Conservation (phyloP, 1,140 invertebrate species). For the Cecropterus lyciades region DNA sequence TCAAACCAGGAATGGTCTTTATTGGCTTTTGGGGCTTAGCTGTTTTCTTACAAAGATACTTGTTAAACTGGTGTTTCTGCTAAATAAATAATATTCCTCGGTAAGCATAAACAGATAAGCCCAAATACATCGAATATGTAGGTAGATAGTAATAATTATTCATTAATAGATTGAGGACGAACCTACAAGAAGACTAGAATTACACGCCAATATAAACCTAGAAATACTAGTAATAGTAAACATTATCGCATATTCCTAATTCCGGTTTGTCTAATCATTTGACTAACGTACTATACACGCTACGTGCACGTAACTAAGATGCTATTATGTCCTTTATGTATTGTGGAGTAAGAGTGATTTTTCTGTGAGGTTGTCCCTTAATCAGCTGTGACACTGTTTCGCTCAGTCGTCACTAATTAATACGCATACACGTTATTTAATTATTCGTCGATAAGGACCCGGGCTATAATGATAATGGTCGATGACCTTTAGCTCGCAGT, state of each 20-base stretch:
- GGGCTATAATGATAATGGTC: constrained; percentile 20
- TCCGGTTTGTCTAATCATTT: constrained; percentile 23
- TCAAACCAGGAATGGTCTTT: too few relatives aligned
- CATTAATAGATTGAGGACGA: constrained; percentile 24
- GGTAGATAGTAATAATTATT: constrained; percentile 15
- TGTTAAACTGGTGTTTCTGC: too few relatives aligned
- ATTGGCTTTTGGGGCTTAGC: too few relatives aligned
- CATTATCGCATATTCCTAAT: constrained; percentile 17
- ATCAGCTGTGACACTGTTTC: constrained; percentile 34
- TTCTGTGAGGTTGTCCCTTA: background rate
- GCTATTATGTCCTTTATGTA: background rate
- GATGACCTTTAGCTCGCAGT: constrained; percentile 17
- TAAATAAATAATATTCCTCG: background rate
- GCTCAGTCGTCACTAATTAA: constrained; percentile 32
- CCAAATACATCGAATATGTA: background rate
- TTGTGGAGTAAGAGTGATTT: background rate
- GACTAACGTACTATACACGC: constrained; percentile 13
- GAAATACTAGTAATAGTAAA: constrained; percentile 6
- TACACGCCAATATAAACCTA: constrained; percentile 14
- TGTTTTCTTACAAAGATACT: too few relatives aligned
- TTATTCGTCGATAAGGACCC: constrained; percentile 24
- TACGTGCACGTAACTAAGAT: background rate
- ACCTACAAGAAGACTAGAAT: constrained; percentile 2
- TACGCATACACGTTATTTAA: constrained; percentile 30
- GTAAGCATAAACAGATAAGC: background rate